phyloP scores from a whole-genome alignment of 2,888 invertebrate species.

The Latheticus oryzae region DNA sequence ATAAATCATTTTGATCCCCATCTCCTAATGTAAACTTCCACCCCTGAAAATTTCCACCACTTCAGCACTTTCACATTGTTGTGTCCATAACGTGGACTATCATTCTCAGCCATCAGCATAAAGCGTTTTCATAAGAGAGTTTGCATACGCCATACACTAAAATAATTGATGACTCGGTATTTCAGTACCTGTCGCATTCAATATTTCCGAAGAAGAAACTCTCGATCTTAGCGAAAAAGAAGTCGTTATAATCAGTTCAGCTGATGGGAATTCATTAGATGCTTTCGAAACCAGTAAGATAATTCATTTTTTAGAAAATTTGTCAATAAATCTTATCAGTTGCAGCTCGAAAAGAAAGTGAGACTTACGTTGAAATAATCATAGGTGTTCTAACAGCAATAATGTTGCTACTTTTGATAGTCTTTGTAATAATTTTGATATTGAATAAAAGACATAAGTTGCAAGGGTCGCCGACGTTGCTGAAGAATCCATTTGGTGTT shows the following conservation, averaged over 20 bases:
- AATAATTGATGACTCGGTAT: conserved; percentile 43
- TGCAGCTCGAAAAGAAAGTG: conserved; percentile 70
- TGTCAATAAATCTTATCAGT: conserved; percentile 61
- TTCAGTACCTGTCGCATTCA: conserved; percentile 64
- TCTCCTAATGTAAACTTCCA: no score
- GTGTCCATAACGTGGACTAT: conserved; percentile 52
- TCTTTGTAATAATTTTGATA: conserved; percentile 73
- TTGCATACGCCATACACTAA: conserved; percentile 38
- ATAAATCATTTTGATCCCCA: no score
- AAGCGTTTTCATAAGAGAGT: conserved; percentile 44
- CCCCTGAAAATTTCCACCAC: no score
- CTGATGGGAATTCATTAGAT: conserved; percentile 67
- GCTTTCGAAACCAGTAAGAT: conserved; percentile 71
- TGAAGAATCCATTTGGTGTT: conserved; percentile 73
- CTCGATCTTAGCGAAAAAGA: conserved; percentile 67
- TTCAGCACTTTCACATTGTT: conserved; percentile 21
- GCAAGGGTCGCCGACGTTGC: conserved; percentile 72
- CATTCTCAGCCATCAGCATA: conserved; percentile 50
- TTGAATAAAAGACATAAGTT: conserved; percentile 72
- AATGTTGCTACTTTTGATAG: conserved; percentile 72
- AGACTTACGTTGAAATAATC: conserved; percentile 71
- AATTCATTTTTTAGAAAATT: background rate
- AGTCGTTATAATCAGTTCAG: conserved; percentile 68
- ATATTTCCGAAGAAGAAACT: conserved; percentile 68
- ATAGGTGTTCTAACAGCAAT: conserved; percentile 76